Base-by-base conservation (phyloP, 2,797 vertebrate genomes). In the Margarornis squamiger region DNA sequence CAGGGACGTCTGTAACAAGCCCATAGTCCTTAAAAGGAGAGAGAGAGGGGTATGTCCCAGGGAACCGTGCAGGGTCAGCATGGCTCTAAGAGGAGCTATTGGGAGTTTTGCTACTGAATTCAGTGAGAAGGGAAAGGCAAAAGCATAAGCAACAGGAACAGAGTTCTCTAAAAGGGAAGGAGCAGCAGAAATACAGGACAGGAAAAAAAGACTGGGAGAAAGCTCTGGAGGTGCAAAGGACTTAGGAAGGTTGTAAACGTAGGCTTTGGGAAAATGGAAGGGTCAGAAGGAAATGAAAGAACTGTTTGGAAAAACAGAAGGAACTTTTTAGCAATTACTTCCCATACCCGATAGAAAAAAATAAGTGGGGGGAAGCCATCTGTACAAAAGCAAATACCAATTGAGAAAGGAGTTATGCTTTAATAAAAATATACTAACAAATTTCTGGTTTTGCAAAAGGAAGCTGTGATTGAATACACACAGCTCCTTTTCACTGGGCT, bases 311-410 rank as follows among this genome's bases (percentile, higher is more conserved):
- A 76, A 90, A 74, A 10, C 8, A 48, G 20, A 84, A 66, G 45
- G 3, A 90, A 72, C 26, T 51, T 86, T 32, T 54, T 57, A 57
- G n/a, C 3, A 5, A 65, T 77, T 73, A 79, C 12, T 66, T 81
- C 59, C 49, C 10, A 71, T 24, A 5, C 17, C 26, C 14, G 39
- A 46, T 0, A 75, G 29, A 9, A 9, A 72, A 63, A 49, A 54
- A 63, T 20, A 30, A 9, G 7, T 7, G 43, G 0, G 3, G 38
- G 9, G 10, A 29, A 85, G 9, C 12, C 6, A 2, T 9, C 24
- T 76, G 23, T 58, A 67, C n/a, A 55, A 89, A 85, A 91, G 22
- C 46, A 87, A 89, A 81, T 46, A 86, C 21, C n/a, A 86, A 7
- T 9, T 76, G 66, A 87, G 52, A 67, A 62, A 49, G 14, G 48